These are phyloP conservation scores for Leptinotarsa texana DNA, from an alignment of 1,140 invertebrate species.

Conservation along the genomic window DNA sequence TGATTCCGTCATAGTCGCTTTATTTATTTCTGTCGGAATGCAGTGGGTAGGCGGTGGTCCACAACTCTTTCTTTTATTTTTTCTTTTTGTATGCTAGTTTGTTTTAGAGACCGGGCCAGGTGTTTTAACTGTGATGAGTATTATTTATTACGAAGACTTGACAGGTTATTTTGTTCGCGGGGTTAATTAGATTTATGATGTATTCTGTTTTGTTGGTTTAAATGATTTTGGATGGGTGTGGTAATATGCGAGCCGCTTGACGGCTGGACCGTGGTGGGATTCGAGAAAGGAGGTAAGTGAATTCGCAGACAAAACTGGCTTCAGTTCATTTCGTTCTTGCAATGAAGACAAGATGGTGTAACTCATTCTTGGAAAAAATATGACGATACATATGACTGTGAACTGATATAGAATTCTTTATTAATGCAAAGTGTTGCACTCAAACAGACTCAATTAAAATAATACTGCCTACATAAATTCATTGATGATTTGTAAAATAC, in stretches of 20 bases:
- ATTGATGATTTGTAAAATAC: no score
- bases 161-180: slow-evolving; percentile 52
- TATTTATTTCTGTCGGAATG: slow-evolving; percentile 18
- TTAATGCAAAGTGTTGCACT: no score
- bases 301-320: not conserved
- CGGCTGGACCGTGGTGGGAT: not conserved
- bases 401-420: no score
- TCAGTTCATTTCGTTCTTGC: no score
- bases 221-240: slow-evolving; percentile 46
- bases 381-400: no score
- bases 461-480: no score
- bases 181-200: slow-evolving; percentile 55
- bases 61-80: not conserved
- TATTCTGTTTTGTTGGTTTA: slow-evolving; percentile 49
- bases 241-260: slow-evolving; percentile 17
- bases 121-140: slow-evolving; percentile 15
- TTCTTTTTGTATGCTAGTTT: slow-evolving; percentile 7
- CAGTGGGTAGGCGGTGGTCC: slow-evolving; percentile 1
- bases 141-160: slow-evolving; percentile 36
- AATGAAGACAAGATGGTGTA: no score
- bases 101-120: slow-evolving; percentile 7
- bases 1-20: not conserved
- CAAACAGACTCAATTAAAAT: no score
- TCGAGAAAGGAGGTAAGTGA: not conserved
- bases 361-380: no score